A percentile compares a stretch with the other conserved stretches of the same genome.
Conservation (phyloP, 2,888 invertebrate genomes). For the Dasypogon diadema region DNA sequence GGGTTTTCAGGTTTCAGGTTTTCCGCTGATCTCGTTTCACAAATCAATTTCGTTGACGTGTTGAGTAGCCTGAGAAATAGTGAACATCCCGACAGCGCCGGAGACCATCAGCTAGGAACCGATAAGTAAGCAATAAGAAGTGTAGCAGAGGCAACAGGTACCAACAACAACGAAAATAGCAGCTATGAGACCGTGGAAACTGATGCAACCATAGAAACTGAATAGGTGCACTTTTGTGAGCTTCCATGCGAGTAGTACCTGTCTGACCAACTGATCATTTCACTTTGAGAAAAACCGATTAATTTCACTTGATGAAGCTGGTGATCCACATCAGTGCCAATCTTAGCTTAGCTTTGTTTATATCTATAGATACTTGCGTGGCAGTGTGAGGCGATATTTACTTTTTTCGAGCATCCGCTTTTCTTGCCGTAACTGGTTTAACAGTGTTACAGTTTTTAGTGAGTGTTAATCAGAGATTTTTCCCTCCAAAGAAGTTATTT, state of each 20-base stretch:
- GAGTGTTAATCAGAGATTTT: slow-evolving; percentile 17
- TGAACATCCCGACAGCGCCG: slow-evolving; percentile 25
- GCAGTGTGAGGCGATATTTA: neutral
- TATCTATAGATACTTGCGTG: slow-evolving; percentile 9
- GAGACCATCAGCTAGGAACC: slow-evolving; percentile 28
- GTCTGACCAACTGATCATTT: slow-evolving; percentile 41
- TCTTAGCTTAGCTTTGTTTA: neutral
- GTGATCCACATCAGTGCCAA: slow-evolving; percentile 45
- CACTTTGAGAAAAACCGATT: slow-evolving; percentile 51
- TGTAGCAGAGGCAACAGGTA: neutral
- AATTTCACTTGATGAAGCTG: slow-evolving; percentile 49
- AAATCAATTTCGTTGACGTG: slow-evolving; percentile 50
- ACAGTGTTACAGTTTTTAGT: slow-evolving; percentile 32
- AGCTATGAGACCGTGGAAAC: neutral
- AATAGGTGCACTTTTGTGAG: slow-evolving; percentile 22
- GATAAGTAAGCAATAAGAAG: slow-evolving; percentile 31
- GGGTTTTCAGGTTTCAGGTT: slow-evolving; percentile 41
- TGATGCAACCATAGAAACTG: neutral
- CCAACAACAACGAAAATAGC: slow-evolving; percentile 19
- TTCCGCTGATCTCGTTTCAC: slow-evolving; percentile 47
- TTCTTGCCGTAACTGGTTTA: slow-evolving; percentile 37
- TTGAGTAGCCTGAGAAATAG: slow-evolving; percentile 37
- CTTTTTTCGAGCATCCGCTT: slow-evolving; percentile 45
- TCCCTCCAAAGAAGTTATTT: neutral
- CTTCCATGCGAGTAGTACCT: slow-evolving; percentile 1